A percentile compares a stretch with the other conserved stretches of the same genome.
phyloP scores from a whole-genome alignment of 2,888 invertebrate genomes.

The Drosophila helvetica region DNA sequence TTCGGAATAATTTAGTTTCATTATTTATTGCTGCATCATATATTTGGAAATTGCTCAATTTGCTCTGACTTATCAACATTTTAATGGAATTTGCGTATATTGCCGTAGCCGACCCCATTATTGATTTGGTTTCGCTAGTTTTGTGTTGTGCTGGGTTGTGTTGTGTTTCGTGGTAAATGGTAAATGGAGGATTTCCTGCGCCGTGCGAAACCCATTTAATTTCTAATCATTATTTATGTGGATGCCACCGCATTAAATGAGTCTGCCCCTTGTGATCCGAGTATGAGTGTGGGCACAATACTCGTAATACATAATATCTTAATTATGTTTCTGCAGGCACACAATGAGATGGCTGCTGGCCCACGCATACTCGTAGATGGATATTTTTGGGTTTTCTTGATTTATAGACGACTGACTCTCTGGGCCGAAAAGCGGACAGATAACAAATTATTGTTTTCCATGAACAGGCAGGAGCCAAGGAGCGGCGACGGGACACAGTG shows the following conservation, averaged over 20 bases:
- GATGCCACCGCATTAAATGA: conserved; percentile 33
- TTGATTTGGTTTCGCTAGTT: conserved; percentile 20
- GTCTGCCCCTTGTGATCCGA: conserved; percentile 19
- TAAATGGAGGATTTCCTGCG: conserved; percentile 32
- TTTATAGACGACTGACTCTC: conserved; percentile 43
- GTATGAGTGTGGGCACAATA: conserved; percentile 14
- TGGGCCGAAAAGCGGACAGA: conserved; percentile 33
- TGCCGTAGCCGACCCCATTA: background rate
- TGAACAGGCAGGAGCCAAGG: conserved; percentile 30
- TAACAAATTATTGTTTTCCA: conserved; percentile 47
- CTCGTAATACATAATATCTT: conserved; percentile 46
- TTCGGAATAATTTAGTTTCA: background rate
- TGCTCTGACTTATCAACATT: conserved; percentile 16
- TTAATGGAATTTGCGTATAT: conserved; percentile 37
- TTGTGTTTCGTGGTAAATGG: background rate
- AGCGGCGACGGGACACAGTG: background rate
- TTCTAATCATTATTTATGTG: conserved; percentile 66
- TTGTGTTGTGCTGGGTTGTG: background rate
- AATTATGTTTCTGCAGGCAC: conserved; percentile 55
- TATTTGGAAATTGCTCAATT: conserved; percentile 1
- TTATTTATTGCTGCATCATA: background rate
- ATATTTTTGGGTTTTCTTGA: conserved; percentile 44
- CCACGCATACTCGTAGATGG: conserved; percentile 32
- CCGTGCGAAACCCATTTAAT: conserved; percentile 54
- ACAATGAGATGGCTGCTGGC: conserved; percentile 37